A percentile compares a stretch with the other conserved stretches of the same genome.
These are phyloP conservation scores for Chelonia mydas DNA, from an alignment of 2,797 vertebrate genomes.

Conservation along the genomic window DNA sequence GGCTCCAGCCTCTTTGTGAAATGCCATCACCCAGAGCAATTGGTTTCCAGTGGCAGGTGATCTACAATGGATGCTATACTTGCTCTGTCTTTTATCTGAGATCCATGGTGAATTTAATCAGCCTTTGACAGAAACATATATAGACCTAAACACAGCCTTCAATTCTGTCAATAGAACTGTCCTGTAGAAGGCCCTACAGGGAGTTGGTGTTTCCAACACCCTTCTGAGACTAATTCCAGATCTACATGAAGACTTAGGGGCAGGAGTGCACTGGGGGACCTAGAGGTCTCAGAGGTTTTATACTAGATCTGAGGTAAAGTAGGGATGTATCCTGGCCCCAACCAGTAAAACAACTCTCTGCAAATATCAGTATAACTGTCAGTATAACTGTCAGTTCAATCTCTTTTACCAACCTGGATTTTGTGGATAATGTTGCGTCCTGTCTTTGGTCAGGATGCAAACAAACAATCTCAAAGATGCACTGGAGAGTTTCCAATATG, in stretches of 20 bases:
- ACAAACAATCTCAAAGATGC: neutral
- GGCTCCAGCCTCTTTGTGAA: neutral
- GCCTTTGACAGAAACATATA: neutral
- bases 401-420: neutral
- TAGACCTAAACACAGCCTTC: neutral
- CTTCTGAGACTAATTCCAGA: neutral
- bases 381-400: neutral
- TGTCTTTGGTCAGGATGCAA: neutral
- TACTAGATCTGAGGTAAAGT: neutral
- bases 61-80: neutral
- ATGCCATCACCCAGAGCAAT: neutral
- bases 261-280: neutral
- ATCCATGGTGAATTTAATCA: neutral
- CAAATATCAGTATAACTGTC: neutral
- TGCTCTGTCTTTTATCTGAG: neutral
- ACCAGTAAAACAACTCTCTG: neutral
- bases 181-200: neutral
- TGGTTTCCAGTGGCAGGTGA: neutral
- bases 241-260: neutral
- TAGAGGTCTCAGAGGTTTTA: neutral
- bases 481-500: neutral
- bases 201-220: neutral
- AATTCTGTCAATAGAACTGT: neutral
- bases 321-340: neutral
- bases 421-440: neutral